A percentile compares a stretch with the other conserved stretches of the same genome.
Evolutionary conservation across 2,113 vertebrate genomes (phyloP).

Genomic region (Apistogramma diplotaenia): DNA sequence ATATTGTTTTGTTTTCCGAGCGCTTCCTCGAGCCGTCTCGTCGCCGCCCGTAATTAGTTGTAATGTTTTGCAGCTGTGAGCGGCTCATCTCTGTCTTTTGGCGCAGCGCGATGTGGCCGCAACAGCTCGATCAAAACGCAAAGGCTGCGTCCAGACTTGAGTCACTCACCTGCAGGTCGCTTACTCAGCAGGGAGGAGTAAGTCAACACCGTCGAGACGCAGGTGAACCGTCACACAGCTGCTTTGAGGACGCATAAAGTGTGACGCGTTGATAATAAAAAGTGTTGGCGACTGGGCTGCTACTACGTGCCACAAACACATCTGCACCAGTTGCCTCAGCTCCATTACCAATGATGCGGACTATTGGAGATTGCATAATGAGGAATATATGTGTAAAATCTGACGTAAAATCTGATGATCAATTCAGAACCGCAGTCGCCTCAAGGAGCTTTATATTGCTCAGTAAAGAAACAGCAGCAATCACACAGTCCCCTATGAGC

Average conservation of each 20-base stretch:
- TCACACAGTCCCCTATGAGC: no score
- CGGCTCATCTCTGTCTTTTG: neutral
- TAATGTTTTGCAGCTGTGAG: constrained; percentile 8
- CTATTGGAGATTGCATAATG: no score
- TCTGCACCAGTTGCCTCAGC: no score
- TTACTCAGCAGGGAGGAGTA: neutral
- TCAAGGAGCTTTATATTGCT: no score
- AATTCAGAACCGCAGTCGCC: no score
- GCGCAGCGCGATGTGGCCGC: neutral
- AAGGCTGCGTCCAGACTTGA: neutral
- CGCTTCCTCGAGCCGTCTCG: neutral
- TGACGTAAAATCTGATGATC: no score
- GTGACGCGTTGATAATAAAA: neutral
- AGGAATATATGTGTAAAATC: no score
- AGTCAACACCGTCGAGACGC: neutral
- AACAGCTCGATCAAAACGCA: neutral
- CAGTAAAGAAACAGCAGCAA: no score
- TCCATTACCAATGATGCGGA: no score
- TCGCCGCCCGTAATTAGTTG: neutral
- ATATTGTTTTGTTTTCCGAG: neutral
- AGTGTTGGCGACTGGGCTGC: no score
- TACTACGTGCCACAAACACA: no score
- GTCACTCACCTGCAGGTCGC: no score
- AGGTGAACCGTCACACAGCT: neutral
- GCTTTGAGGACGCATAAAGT: neutral